A percentile compares a stretch with the other conserved stretches of the same genome.
Evolutionary conservation across 2,888 invertebrate genomes (phyloP).

Genomic region (Drosophila antonietae): DNA sequence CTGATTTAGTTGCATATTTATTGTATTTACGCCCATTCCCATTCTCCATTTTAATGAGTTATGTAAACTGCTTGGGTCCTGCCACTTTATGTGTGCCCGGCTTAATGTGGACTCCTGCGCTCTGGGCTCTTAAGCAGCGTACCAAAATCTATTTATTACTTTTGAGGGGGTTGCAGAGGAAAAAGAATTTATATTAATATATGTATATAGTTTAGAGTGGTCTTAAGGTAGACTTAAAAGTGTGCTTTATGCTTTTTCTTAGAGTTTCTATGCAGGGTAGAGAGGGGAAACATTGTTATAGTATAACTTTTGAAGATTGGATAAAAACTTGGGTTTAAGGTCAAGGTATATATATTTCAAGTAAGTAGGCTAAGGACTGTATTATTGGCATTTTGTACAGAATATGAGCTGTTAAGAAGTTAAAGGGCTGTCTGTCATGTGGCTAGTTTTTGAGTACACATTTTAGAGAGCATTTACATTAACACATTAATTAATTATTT

Average conservation of each 20-base stretch:
- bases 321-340: neutral
- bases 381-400: neutral
- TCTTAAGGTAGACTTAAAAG: neutral
- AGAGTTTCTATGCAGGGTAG: no score
- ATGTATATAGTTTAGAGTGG: constrained; percentile 7
- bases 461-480: neutral
- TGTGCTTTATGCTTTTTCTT: neutral
- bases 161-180: neutral
- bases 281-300: neutral
- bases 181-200: neutral
- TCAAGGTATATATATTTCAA: neutral
- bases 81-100: constrained; percentile 32
- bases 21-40: constrained; percentile 53
- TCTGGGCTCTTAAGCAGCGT: constrained; percentile 12
- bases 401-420: neutral
- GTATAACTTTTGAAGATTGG: neutral
- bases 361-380: neutral
- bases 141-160: constrained; percentile 41
- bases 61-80: constrained; percentile 65
- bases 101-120: constrained; percentile 19
- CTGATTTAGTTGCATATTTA: constrained; percentile 80
- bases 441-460: no score
- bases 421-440: neutral
- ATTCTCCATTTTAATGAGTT: constrained; percentile 69
- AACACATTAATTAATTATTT: neutral